Evolutionary conservation across 35 echinoderm and acorn worm genomes (phyloP).

Genomic region (Nesometra sesokonis): DNA sequence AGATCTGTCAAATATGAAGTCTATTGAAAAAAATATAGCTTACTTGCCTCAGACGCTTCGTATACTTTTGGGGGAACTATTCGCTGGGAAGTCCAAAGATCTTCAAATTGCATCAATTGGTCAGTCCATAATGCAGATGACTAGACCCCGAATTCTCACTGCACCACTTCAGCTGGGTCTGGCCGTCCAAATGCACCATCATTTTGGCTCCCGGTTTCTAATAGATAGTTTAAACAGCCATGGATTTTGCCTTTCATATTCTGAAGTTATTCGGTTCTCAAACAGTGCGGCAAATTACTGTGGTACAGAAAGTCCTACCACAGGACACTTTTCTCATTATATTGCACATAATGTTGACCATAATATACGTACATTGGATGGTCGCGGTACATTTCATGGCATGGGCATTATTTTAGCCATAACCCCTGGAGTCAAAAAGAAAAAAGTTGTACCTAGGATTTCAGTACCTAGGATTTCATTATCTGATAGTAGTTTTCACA

Average conservation of each 20-base stretch:
- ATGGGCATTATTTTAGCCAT: too few relatives aligned
- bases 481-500: neutral
- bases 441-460: too few relatives aligned
- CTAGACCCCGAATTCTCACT: neutral
- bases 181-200: conserved; percentile 24
- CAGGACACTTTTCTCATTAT: conserved; percentile 9
- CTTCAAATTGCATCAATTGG: neutral
- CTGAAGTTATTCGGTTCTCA: conserved; percentile 3
- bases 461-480: too few relatives aligned
- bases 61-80: neutral
- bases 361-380: conserved; percentile 12
- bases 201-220: conserved; percentile 5
- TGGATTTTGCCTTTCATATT: conserved; percentile 15
- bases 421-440: neutral
- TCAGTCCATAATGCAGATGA: conserved; percentile 6
- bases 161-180: conserved; percentile 1
- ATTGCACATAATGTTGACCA: conserved; percentile 20
- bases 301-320: neutral
- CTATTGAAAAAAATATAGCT: neutral
- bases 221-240: conserved; percentile 15
- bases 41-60: neutral
- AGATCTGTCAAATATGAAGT: neutral
- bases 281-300: neutral
- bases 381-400: too few relatives aligned
- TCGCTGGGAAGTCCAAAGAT: neutral